Evolutionary conservation across 2,888 invertebrate genomes (phyloP), one percentile per base, ranked within the genome.

Genomic region (Synergus japonicus): DNA sequence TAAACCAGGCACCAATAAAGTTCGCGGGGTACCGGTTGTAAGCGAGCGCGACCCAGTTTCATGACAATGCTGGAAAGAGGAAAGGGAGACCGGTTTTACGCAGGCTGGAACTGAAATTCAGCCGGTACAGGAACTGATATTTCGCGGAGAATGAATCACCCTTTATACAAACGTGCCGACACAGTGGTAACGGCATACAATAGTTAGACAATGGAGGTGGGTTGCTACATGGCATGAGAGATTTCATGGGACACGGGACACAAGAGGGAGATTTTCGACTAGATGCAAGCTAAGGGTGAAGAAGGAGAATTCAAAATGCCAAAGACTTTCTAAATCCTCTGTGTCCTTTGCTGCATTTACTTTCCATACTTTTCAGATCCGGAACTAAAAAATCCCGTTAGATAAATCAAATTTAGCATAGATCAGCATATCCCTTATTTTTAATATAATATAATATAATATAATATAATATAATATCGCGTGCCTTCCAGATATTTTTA

Each of bases 111-210:
- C 87, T 86, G 87, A 88, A 89, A 89, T 89, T 88, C 88, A 89
- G 86, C 85, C 86, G 84, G 86, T 84, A 84, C 89, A 89, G 91
- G 89, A 90, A 89, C 91, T 90, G 91, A 91, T 91, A 91, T 90
- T 91, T 90, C 89, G 87, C 86, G 84, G 90, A 88, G 87, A 90
- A 91, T 91, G 90, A 90, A 91, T 91, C 90, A 90, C 88, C 87
- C 85, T 73, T 87, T 88, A 86, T 88, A 88, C 86, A 88, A 89
- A 88, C 90, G 86, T 84, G 83, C 86, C 86, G 87, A 86, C 86
- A 84, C 88, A 87, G 90, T 86, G 87, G 91, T 89, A 89, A 89
- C 88, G 85, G 88, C 85, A 87, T 88, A 91, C 90, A 90, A 90
- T 89, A 87, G 89, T 89, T 87, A 86, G 88, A 90, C 91, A 91